These are phyloP conservation scores for Ips nitidus DNA, from an alignment of 1,140 invertebrate genomes.

Conservation along the genomic window DNA sequence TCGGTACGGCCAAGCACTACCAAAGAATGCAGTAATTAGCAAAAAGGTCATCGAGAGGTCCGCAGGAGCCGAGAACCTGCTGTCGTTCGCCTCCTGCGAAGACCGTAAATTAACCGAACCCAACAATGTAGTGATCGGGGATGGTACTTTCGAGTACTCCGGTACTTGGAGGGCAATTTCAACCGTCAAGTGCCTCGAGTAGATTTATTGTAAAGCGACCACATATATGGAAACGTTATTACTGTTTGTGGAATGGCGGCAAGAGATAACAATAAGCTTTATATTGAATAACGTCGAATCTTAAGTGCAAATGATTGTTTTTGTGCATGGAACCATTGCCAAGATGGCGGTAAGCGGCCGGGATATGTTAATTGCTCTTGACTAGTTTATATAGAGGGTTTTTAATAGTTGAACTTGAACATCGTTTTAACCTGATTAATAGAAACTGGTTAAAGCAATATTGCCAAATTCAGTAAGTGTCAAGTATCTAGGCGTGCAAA, in stretches of 20 bases:
- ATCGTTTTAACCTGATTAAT: too few species aligned
- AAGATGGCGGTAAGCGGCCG: neutral
- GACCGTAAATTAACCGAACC: constrained; percentile 15
- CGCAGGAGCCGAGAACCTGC: constrained; percentile 27
- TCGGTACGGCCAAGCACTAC: neutral
- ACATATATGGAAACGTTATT: constrained; percentile 1
- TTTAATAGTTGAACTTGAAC: too few species aligned
- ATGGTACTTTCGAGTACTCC: neutral
- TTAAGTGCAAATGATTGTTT: constrained; percentile 8
- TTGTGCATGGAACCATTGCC: constrained; percentile 3
- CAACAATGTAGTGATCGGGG: constrained; percentile 13
- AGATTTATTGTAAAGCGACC: neutral
- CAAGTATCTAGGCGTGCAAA: too few species aligned
- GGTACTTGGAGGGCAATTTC: constrained; percentile 1
- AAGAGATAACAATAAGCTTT: constrained; percentile 3
- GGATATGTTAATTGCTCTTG: constrained; percentile 5
- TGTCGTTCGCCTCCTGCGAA: constrained; percentile 22
- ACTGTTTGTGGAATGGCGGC: neutral
- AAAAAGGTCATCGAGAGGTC: constrained; percentile 22
- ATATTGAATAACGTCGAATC: neutral
- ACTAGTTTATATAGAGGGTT: too few species aligned
- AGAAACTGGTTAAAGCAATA: too few species aligned
- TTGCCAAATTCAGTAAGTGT: too few species aligned
- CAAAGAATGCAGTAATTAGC: constrained; percentile 27
- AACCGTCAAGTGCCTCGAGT: neutral